Base-by-base conservation (phyloP, 2,113 vertebrate species). In the Bos javanicus region DNA sequence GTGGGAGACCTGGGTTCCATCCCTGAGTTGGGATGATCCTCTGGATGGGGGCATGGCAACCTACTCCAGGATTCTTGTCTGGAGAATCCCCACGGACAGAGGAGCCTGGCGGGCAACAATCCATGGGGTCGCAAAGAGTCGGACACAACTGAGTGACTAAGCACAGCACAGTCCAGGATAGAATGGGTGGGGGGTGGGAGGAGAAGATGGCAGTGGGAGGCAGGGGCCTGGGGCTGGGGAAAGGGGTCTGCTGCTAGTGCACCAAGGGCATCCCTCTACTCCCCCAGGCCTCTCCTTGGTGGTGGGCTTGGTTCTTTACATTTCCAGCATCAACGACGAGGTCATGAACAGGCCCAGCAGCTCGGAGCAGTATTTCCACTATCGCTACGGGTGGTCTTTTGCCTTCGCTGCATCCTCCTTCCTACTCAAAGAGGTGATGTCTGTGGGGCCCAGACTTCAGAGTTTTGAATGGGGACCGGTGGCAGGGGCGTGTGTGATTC, bases 271-370 rank as follows among this genome's bases (percentile, higher is more conserved):
- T 3, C 54, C 59, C 54, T 93, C n/a, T 94, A 23, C 74, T 67
- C 52, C 48, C 26, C 39, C 98, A 99, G 99, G 99, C 91, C 99
- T 99, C 90, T 99, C 99, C 95, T 98, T 99, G 98, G 99, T 99
- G 95, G 99, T 99, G 98, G 99, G 99, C 36, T 98, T 99, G 98
- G 99, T 99, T 92, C 99, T 99, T 87, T 99, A 99, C 98, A 99
- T 99, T 98, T 99, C 99, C 98, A 99, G 99, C 97, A 99, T 99
- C 98, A 99, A 99, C 10, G 99, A 99, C 0, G 99, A 99, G 98
- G 99, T 99, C 98, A 99, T 99, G 99, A 99, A 99, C 98, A 98
- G 99, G 16, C 99, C 99, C 74, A 99, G 99, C 86, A 99, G 99
- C 92, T 99, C 99, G 0, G 99, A 99, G 98, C 99, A 99, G 98